phyloP scores from a whole-genome alignment of 2,797 vertebrate genomes.

The Sebastes cheni region DNA sequence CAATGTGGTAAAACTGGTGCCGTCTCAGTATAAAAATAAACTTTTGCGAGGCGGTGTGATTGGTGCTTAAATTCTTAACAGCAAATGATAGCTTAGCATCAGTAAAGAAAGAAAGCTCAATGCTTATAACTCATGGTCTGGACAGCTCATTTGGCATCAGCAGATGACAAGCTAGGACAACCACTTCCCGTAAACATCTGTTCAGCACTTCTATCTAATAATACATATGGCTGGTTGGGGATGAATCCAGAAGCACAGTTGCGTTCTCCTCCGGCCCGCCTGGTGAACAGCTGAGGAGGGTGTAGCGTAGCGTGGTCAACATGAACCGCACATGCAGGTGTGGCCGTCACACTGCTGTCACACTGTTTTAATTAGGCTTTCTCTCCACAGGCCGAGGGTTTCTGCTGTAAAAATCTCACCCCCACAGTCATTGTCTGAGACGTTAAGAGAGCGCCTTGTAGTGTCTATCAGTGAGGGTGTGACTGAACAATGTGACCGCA shows the following conservation, averaged over 20 bases:
- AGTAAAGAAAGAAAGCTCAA: background rate
- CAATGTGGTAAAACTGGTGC: background rate
- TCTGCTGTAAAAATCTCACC: slow-evolving; percentile 24
- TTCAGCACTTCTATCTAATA: slow-evolving; percentile 10
- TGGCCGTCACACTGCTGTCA: slow-evolving; percentile 44
- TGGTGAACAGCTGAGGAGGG: slow-evolving; percentile 56
- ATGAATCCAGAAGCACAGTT: background rate
- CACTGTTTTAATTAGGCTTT: slow-evolving; percentile 59
- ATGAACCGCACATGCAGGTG: slow-evolving; percentile 61
- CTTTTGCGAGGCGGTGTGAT: background rate
- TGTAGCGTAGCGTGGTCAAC: slow-evolving; percentile 33
- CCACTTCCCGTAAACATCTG: slow-evolving; percentile 35
- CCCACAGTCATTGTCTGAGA: slow-evolving; percentile 45
- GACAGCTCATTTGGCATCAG: slow-evolving; percentile 8
- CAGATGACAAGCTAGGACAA: slow-evolving; percentile 18
- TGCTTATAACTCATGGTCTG: background rate
- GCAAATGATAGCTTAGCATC: background rate
- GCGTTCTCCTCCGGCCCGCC: slow-evolving; percentile 1
- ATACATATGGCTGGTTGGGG: background rate
- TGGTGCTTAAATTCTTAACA: background rate
- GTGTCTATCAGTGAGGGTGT: slow-evolving; percentile 24
- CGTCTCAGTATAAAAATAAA: background rate
- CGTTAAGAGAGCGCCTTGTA: slow-evolving; percentile 1
- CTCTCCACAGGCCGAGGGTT: slow-evolving; percentile 14
- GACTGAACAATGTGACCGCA: slow-evolving; percentile 34